Percentiles rank a stretch among this genome's conserved stretches.
phyloP scores from a whole-genome alignment of 2,797 vertebrate genomes.

The Tapera naevia region DNA sequence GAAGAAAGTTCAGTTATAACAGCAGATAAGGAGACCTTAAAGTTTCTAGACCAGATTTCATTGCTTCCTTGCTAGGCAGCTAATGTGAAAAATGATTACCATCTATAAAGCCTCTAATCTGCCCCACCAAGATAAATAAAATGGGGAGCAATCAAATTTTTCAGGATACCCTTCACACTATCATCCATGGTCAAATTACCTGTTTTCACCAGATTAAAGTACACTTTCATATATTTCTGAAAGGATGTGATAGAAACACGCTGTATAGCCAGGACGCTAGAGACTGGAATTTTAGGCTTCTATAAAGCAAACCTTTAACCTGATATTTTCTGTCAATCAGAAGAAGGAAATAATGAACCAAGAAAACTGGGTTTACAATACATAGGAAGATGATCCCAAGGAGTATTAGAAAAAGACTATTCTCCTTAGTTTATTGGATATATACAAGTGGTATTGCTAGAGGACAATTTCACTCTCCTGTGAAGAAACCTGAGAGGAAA shows the following conservation, averaged over 20 bases:
- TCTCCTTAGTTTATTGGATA: neutral
- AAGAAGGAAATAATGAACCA: neutral
- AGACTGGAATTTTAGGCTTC: neutral
- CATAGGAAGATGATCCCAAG: neutral
- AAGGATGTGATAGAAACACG: slow-evolving; percentile 3
- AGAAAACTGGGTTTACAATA: neutral
- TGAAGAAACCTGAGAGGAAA: neutral
- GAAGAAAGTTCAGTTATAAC: slow-evolving; percentile 23
- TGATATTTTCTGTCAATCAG: neutral
- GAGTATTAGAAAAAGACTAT: neutral
- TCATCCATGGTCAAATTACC: slow-evolving; percentile 37
- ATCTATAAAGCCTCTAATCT: slow-evolving; percentile 57
- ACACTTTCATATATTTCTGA: slow-evolving; percentile 2
- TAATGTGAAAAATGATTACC: slow-evolving; percentile 6
- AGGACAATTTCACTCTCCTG: neutral
- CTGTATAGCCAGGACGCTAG: neutral
- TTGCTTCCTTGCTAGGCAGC: neutral
- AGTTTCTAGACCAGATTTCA: slow-evolving; percentile 29
- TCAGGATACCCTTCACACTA: slow-evolving; percentile 27
- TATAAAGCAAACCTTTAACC: neutral
- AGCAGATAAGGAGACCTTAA: slow-evolving; percentile 38
- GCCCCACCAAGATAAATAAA: slow-evolving; percentile 42
- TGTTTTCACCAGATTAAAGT: slow-evolving; percentile 39
- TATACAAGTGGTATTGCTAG: neutral
- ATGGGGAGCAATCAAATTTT: slow-evolving; percentile 22